Percentiles rank a stretch among this genome's conserved stretches.
These are phyloP conservation scores for Nyctalus aviator DNA, from an alignment of 2,797 vertebrate genomes.

Conservation along the genomic window DNA sequence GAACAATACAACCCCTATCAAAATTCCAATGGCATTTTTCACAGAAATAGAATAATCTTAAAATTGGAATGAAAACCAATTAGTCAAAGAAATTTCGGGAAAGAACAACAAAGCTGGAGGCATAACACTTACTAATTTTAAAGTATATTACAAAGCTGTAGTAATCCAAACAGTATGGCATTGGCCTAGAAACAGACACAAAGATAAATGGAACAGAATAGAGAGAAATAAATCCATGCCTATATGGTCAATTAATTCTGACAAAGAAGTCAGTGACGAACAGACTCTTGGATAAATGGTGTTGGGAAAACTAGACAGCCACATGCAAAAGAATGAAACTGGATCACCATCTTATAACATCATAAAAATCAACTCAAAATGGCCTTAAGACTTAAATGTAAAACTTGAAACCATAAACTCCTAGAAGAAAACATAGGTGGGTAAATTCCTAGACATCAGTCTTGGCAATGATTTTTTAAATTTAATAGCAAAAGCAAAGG, in stretches of 20 bases:
- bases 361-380: background rate
- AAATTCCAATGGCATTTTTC: background rate
- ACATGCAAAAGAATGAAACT: slow-evolving; percentile 7
- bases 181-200: background rate
- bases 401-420: background rate
- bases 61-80: background rate
- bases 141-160: background rate
- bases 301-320: background rate
- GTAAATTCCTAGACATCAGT: background rate
- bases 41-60: background rate
- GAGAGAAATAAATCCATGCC: background rate
- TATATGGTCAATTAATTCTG: background rate
- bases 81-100: background rate
- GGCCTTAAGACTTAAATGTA: background rate
- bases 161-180: background rate
- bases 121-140: background rate
- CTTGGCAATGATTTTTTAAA: background rate
- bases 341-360: background rate
- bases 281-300: background rate
- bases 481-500: background rate
- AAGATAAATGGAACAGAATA: background rate
- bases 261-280: background rate
- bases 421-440: background rate
- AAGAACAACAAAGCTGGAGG: background rate
- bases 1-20: background rate